Base-by-base conservation (phyloP, 2,888 invertebrate genomes). In the Girardia tigrina region DNA sequence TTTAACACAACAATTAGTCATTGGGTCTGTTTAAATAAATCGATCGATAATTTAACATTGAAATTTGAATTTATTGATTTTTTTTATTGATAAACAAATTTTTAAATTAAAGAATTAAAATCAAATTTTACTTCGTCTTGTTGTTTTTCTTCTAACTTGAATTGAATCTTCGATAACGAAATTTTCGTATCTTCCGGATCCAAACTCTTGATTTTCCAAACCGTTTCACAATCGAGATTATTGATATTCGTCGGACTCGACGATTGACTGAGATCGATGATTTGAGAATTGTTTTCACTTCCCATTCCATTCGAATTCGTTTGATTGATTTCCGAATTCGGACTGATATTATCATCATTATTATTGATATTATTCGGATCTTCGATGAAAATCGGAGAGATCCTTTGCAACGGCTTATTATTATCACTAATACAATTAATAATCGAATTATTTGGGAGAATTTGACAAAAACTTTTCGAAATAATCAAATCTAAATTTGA, bases 191-290 rank as follows among this genome's bases (percentile, higher is more conserved):
- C 56, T 56, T 56, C 56, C 23, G 56, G 56, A 56, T 56, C 56
- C 23, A 56, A 56, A 56, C 56, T 56, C 23, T 56, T 56, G n/a
- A 56, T 56, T 56, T 56, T 56, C 56, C 56, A 56, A 56, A 56
- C 56, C 56, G 56, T 56, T 56, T 56, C 56, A 56, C 56, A 56
- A 56, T 56, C 56, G 23, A 23, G 56, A 56, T 56, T 56, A 56
- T 56, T 56, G 56, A 56, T 23, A 56, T 56, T 56, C n/a, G 4
- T 56, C n/a, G 56, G 56, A 16, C 56, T 56, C 2, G 56, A 56
- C 2, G 56, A 56, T n/a, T 56, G 56, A n/a, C 56, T 56, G n/a
- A 56, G 23, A 56, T 56, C 56, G n/a, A 56, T 56, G n/a, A 56
- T 23, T 20, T 56, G 56, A 6, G 56, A 56, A 6, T 56, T n/a